phyloP scores from a whole-genome alignment of 2,797 vertebrate genomes.

The Pseudopleuronectes americanus region DNA sequence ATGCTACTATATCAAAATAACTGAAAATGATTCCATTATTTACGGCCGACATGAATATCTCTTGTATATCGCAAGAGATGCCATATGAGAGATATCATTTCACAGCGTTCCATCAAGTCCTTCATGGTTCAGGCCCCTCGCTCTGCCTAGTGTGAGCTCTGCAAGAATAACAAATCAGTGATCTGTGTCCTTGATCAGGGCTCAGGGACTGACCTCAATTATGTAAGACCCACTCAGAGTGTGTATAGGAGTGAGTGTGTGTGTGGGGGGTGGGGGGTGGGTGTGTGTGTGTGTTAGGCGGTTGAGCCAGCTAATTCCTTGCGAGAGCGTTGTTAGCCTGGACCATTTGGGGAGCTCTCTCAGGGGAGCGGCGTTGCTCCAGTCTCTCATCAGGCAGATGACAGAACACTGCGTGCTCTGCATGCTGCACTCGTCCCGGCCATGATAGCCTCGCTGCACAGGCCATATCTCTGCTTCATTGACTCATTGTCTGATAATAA shows the following conservation, averaged over 20 bases:
- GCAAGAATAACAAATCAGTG: conserved; percentile 55
- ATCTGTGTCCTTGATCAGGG: conserved; percentile 57
- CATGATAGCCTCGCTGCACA: conserved; percentile 59
- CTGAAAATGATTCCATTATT: conserved; percentile 13
- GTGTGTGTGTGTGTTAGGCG: conserved; percentile 11
- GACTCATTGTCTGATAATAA: conserved; percentile 77
- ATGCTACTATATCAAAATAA: conserved; percentile 8
- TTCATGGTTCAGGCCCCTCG: conserved; percentile 15
- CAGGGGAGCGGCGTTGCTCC: conserved; percentile 61
- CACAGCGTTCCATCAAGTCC: conserved; percentile 11
- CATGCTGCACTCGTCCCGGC: conserved; percentile 65
- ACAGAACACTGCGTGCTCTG: conserved; percentile 67
- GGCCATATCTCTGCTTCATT: conserved; percentile 77
- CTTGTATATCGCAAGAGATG: conserved; percentile 2
- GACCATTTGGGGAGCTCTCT: conserved; percentile 72
- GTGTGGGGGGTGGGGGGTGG: background rate
- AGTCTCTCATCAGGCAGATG: conserved; percentile 74
- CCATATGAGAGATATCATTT: conserved; percentile 31
- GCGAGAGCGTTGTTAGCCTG: conserved; percentile 69
- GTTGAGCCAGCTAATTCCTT: conserved; percentile 70
- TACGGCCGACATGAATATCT: conserved; percentile 9
- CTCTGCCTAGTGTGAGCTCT: conserved; percentile 40
- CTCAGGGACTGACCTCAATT: conserved; percentile 43
- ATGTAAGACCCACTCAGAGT: conserved; percentile 46
- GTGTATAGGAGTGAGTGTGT: background rate